Evolutionary conservation across 2,797 vertebrate species (phyloP).

Genomic region (Parauchenoglanis ngamensis): DNA sequence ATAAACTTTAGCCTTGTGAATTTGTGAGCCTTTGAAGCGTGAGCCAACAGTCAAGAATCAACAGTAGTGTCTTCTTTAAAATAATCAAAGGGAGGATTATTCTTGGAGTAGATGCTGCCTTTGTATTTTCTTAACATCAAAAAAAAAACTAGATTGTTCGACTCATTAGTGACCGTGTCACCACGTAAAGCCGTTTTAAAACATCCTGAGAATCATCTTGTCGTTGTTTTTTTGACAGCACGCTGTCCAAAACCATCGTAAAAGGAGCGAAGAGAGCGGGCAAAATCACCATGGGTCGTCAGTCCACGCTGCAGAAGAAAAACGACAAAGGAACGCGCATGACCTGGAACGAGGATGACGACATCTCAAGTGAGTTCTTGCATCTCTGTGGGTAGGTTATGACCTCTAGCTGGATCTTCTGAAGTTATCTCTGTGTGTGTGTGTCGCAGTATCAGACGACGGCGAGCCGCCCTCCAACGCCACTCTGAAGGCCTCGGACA

Average conservation of each 20-base stretch:
- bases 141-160: not conserved
- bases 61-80: not conserved
- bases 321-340: constrained; percentile 85
- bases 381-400: too few relatives aligned
- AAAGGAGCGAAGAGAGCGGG: constrained; percentile 95
- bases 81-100: not conserved
- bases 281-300: constrained; percentile 97
- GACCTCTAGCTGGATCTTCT: too few relatives aligned
- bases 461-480: constrained; percentile 87
- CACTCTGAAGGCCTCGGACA: constrained; percentile 91
- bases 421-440: not conserved
- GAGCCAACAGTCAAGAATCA: not conserved
- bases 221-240: constrained; percentile 71
- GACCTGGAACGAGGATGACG: constrained; percentile 92
- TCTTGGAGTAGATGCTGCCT: not conserved
- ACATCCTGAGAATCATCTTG: not conserved
- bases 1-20: not conserved
- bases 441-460: constrained; percentile 89
- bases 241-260: constrained; percentile 95
- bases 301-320: constrained; percentile 86
- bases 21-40: not conserved
- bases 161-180: too few relatives aligned
- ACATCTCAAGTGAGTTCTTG: constrained; percentile 84
- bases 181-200: not conserved
- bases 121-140: not conserved